phyloP scores from a whole-genome alignment of 2,113 vertebrate species.

The Caranx ignobilis region DNA sequence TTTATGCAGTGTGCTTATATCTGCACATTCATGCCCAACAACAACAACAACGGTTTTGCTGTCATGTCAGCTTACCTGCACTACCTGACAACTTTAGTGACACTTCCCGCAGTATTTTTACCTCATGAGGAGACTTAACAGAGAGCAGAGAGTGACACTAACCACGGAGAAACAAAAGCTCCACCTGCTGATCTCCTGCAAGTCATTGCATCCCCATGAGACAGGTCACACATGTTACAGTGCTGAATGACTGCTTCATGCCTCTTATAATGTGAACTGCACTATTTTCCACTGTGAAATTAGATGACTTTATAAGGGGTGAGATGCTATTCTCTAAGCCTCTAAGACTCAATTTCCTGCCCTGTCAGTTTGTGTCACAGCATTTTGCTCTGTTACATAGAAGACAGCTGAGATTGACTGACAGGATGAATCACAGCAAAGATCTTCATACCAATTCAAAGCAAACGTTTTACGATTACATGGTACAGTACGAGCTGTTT shows the following conservation, averaged over 20 bases:
- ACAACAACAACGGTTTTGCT: background rate
- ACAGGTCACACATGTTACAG: slow-evolving; percentile 29
- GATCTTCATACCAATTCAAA: slow-evolving; percentile 15
- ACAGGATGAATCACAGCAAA: slow-evolving; percentile 25
- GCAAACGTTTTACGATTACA: slow-evolving; percentile 17
- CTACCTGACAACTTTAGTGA: background rate
- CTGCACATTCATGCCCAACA: background rate
- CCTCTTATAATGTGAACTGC: slow-evolving; percentile 23
- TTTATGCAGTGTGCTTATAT: slow-evolving; percentile 6
- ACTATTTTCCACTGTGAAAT: slow-evolving; percentile 44
- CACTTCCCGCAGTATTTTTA: background rate
- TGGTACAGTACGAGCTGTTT: background rate
- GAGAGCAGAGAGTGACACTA: background rate
- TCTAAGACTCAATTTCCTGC: slow-evolving; percentile 19
- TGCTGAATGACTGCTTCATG: slow-evolving; percentile 30
- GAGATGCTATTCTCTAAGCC: background rate
- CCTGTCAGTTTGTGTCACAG: slow-evolving; percentile 31
- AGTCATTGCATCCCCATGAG: slow-evolving; percentile 37
- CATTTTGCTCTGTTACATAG: slow-evolving; percentile 1
- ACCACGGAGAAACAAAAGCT: background rate
- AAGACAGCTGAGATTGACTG: background rate
- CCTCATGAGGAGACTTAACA: background rate
- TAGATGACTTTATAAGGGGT: background rate
- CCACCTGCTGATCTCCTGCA: background rate
- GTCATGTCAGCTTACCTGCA: slow-evolving; percentile 15